Percentiles rank a stretch among this genome's conserved stretches.
These are phyloP conservation scores for Oncopodura yosiiana DNA, from an alignment of 1,140 invertebrate genomes.

Conservation along the genomic window DNA sequence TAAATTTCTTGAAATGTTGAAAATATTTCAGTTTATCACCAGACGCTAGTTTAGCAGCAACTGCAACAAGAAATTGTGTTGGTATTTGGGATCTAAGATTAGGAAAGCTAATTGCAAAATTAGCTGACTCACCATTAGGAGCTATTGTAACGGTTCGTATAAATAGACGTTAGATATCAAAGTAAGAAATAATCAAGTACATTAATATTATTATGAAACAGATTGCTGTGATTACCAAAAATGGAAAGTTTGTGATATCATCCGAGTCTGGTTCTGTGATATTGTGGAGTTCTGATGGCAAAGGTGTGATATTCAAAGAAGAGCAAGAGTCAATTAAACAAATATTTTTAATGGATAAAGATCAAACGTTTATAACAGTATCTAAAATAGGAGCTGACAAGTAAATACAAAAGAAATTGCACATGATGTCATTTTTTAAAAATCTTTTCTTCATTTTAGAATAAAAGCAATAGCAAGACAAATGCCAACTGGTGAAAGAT, in stretches of 20 bases:
- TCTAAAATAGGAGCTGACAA: constrained; percentile 43
- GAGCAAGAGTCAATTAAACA: constrained; percentile 77
- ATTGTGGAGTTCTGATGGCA: constrained; percentile 82
- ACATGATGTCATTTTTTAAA: not conserved
- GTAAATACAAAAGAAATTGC: constrained; percentile 1
- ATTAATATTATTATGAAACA: too few species aligned
- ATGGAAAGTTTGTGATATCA: constrained; percentile 66
- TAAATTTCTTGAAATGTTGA: not conserved
- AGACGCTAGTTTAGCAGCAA: constrained; percentile 63
- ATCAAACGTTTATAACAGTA: constrained; percentile 72
- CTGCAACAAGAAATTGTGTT: constrained; percentile 82
- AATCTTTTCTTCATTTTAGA: constrained; percentile 18
- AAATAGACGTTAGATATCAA: too few species aligned
- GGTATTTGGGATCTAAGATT: constrained; percentile 89
- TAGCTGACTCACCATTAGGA: constrained; percentile 83
- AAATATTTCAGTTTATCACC: constrained; percentile 53
- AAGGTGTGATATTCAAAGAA: constrained; percentile 67
- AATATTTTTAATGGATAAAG: constrained; percentile 70
- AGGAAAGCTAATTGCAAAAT: constrained; percentile 68
- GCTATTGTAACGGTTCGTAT: constrained; percentile 93
- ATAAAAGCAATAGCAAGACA: constrained; percentile 38
- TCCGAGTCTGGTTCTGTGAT: constrained; percentile 86
- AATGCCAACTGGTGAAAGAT: constrained; percentile 54
- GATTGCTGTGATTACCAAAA: constrained; percentile 65
- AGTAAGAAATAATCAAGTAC: too few species aligned